Conservation (phyloP, 30 jellyfish, hydroid and myxozoan species). For the Turritopsis rubra region DNA sequence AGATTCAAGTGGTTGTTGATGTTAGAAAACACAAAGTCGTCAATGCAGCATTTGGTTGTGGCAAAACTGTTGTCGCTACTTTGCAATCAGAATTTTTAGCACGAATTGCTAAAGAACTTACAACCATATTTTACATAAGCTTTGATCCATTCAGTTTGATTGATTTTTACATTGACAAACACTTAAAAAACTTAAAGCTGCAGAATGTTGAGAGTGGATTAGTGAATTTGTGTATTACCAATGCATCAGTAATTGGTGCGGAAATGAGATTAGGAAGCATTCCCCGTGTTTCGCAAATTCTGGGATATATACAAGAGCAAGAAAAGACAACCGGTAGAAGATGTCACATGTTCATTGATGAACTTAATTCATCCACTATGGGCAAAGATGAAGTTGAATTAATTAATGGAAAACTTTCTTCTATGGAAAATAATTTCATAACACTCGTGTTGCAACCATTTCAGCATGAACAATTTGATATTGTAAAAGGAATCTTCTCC, state of each 20-base stretch:
- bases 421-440: neutral
- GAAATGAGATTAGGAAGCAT: neutral
- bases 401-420: neutral
- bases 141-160: neutral
- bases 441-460: neutral
- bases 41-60: neutral
- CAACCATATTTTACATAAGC: neutral
- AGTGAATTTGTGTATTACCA: neutral
- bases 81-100: neutral
- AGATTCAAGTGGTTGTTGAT: neutral
- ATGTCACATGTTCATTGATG: neutral
- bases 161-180: neutral
- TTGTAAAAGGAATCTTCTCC: too few species aligned
- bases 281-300: neutral
- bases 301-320: neutral
- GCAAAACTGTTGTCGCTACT: neutral
- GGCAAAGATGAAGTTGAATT: neutral
- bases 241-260: neutral
- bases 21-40: neutral
- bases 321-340: neutral
- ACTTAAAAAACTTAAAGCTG: neutral
- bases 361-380: neutral
- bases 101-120: neutral
- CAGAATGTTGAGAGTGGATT: neutral
- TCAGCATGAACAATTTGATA: neutral